Conservation (phyloP, 2,888 invertebrate species). For the Scaptodrosophila latifasciaeformis region DNA sequence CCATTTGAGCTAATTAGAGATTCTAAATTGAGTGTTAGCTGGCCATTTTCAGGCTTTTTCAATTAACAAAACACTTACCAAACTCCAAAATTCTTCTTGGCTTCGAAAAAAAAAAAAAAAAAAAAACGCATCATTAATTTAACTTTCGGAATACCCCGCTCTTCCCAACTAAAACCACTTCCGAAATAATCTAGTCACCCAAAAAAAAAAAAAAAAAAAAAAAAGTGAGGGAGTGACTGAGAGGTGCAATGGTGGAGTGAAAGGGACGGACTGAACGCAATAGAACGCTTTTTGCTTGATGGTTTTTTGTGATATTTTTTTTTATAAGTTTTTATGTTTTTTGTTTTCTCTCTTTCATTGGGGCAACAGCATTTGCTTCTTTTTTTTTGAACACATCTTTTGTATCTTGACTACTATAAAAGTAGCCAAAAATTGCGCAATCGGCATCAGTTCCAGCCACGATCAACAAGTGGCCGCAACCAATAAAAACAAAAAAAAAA, state of each 20-base stretch:
- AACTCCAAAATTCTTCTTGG: too few species aligned
- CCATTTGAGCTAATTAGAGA: too few species aligned
- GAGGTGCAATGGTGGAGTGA: too few species aligned
- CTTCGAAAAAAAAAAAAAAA: conserved; percentile 3
- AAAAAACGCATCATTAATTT: conserved; percentile 59
- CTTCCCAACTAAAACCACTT: too few species aligned
- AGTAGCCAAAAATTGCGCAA: conserved; percentile 30
- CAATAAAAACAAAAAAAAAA: too few species aligned
- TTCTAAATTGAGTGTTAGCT: too few species aligned
- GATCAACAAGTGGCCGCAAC: not conserved
- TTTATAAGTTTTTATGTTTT: not conserved
- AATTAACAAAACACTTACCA: not conserved
- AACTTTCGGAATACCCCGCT: conserved; percentile 30
- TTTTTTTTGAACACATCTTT: conserved; percentile 38
- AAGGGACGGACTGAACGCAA: too few species aligned
- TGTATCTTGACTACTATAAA: conserved; percentile 50
- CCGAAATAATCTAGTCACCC: too few species aligned
- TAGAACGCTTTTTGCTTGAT: too few species aligned
- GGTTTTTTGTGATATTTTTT: too few species aligned
- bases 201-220: not conserved
- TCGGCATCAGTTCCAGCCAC: conserved; percentile 45
- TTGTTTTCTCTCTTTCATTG: not conserved
- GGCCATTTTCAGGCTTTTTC: too few species aligned
- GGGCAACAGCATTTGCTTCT: conserved; percentile 9
- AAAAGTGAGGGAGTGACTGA: not conserved